Conservation (phyloP, 2,797 vertebrate genomes). For the Anguilla obscura region DNA sequence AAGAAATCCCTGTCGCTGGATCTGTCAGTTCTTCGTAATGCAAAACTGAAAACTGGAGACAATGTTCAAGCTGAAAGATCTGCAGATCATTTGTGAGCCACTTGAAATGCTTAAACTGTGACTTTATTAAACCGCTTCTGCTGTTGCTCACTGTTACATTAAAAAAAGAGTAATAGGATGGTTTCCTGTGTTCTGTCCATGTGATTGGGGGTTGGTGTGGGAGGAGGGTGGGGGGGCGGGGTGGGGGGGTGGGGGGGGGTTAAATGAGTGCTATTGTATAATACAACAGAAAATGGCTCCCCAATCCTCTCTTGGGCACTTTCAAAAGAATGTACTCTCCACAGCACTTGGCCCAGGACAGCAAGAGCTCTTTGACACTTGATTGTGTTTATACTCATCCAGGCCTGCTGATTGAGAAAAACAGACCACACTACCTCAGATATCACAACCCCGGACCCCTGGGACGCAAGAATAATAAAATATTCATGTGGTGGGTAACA, state of each 20-base stretch:
- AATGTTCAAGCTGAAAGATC: background rate
- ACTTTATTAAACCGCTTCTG: background rate
- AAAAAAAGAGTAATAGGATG: background rate
- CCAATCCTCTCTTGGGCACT: background rate
- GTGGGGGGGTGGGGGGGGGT: background rate
- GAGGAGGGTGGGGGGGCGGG: no score
- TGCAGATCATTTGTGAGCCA: background rate
- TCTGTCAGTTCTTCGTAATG: background rate
- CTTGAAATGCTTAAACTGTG: background rate
- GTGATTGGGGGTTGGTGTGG: background rate
- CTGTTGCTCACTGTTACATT: background rate
- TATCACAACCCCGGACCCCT: background rate
- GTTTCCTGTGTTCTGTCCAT: background rate
- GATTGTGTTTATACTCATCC: background rate
- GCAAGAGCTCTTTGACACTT: background rate
- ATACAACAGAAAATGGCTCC: background rate
- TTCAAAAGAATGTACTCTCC: background rate
- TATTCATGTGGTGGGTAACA: background rate
- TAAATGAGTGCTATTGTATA: background rate
- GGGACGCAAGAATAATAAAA: constrained; percentile 4
- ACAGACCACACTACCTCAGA: constrained; percentile 6
- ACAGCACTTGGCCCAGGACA: background rate
- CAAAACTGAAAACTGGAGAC: background rate
- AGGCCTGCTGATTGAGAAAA: background rate
- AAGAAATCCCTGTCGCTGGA: background rate